Conservation (phyloP, 2,797 vertebrate species). For the Pseudomugil tenellus region DNA sequence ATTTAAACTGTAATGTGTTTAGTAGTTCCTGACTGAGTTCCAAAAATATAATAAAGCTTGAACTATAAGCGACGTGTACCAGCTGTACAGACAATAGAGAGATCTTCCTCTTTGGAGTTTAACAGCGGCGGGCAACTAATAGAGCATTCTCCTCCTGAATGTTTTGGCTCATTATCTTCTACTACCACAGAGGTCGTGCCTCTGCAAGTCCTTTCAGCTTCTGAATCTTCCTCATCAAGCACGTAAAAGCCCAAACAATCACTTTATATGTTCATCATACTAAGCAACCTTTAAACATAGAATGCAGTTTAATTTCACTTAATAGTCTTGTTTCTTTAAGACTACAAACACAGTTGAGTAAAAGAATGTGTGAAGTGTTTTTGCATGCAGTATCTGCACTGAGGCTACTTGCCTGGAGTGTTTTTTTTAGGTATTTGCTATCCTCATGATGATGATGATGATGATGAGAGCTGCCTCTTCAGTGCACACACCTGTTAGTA, state of each 20-base stretch:
- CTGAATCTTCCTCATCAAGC: constrained; percentile 11
- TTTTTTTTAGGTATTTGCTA: constrained; percentile 40
- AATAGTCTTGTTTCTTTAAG: background rate
- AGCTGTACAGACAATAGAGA: constrained; percentile 40
- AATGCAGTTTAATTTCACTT: background rate
- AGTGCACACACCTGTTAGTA: constrained; percentile 32
- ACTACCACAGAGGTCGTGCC: constrained; percentile 9
- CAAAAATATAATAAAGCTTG: constrained; percentile 33
- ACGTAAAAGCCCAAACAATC: constrained; percentile 28
- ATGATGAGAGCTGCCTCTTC: constrained; percentile 42
- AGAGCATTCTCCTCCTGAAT: too few species aligned
- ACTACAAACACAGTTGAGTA: background rate
- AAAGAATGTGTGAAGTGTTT: background rate
- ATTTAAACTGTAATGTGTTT: constrained; percentile 4
- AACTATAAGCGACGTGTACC: constrained; percentile 33
- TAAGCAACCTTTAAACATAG: constrained; percentile 1
- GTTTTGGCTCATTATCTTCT: constrained; percentile 39
- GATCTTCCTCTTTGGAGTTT: too few species aligned
- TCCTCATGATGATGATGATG: constrained; percentile 28
- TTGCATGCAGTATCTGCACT: background rate
- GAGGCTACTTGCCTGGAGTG: too few species aligned
- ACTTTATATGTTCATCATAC: background rate
- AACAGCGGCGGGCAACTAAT: too few species aligned
- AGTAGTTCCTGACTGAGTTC: constrained; percentile 4
- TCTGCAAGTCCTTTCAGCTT: constrained; percentile 5